Conservation (phyloP, 2,888 invertebrate genomes). For the Hymenopus coronatus region DNA sequence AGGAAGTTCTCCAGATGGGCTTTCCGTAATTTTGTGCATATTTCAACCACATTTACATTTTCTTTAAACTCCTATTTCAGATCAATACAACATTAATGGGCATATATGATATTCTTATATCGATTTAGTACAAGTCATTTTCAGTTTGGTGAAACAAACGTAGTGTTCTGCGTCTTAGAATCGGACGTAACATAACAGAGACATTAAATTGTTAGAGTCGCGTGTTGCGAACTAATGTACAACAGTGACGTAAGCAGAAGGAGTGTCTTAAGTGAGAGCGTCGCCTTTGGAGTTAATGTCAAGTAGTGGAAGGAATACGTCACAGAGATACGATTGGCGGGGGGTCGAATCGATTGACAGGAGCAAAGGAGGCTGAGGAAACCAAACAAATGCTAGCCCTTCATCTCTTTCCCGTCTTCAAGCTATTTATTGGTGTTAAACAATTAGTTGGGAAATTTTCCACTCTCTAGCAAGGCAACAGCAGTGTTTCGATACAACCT, state of each 20-base stretch:
- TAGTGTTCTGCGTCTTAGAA: no score
- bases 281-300: neutral
- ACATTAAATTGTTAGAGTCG: neutral
- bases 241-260: neutral
- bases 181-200: no score
- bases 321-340: neutral
- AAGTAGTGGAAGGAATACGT: neutral
- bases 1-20: no score
- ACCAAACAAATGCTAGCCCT: neutral
- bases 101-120: no score
- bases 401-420: neutral
- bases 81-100: no score
- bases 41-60: no score
- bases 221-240: neutral
- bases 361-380: neutral
- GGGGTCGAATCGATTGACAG: constrained; percentile 1
- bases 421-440: neutral
- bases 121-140: no score
- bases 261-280: neutral
- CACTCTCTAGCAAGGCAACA: neutral
- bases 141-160: no score
- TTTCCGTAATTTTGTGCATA: no score
- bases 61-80: no score
- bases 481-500: neutral
- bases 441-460: neutral